Percentiles rank a stretch among this genome's conserved stretches.
These are phyloP conservation scores for Drosophila kanapiae DNA, from an alignment of 1,140 invertebrate species.

Conservation along the genomic window DNA sequence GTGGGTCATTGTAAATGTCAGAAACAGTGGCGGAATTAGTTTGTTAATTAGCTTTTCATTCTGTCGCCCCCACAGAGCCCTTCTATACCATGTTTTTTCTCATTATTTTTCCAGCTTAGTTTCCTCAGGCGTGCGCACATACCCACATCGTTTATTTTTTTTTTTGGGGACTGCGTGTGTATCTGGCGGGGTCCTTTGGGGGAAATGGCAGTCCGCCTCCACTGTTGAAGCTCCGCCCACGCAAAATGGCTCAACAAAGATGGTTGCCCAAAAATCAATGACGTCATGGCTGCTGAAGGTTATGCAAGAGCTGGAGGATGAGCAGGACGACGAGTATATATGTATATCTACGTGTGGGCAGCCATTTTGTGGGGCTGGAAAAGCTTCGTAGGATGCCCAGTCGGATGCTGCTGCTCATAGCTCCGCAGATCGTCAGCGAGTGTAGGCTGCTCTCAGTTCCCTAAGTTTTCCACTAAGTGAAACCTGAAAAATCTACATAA, in stretches of 20 bases:
- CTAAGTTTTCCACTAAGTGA: conserved; percentile 19
- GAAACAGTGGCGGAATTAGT: conserved; percentile 80
- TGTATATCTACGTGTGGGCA: conserved; percentile 27
- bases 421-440: conserved; percentile 85
- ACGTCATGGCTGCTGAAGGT: conserved; percentile 79
- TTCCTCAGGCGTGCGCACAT: conserved; percentile 39
- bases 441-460: conserved; percentile 73
- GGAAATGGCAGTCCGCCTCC: conserved; percentile 27
- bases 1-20: conserved; percentile 76
- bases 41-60: conserved; percentile 83
- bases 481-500: neutral
- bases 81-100: neutral
- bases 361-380: conserved; percentile 68
- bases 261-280: conserved; percentile 74
- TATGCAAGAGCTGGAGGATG: conserved; percentile 60
- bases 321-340: neutral
- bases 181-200: conserved; percentile 59
- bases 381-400: conserved; percentile 79
- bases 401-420: conserved; percentile 75
- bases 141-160: neutral
- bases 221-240: conserved; percentile 68
- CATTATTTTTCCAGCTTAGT: conserved; percentile 5
- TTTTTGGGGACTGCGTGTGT: conserved; percentile 42
- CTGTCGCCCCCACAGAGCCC: conserved; percentile 40
- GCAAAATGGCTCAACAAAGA: conserved; percentile 53